Conservation (phyloP, 2,797 vertebrate species). For the Scarus forsteni region DNA sequence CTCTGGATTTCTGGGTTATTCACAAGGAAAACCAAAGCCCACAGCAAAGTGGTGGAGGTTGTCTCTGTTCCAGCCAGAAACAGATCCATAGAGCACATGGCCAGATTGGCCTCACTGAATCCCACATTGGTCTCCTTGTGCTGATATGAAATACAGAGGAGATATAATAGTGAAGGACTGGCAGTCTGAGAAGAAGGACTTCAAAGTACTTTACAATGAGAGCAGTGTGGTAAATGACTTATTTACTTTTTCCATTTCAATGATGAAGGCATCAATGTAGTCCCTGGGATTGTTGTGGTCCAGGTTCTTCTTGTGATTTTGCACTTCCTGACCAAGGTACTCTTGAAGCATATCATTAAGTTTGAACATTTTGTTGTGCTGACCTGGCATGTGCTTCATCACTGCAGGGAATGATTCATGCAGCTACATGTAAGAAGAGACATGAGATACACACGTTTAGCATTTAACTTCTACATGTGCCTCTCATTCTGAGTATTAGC, state of each 20-base stretch:
- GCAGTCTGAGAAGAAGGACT: neutral
- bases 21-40: slow-evolving; percentile 87
- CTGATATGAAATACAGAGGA: slow-evolving; percentile 34
- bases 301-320: slow-evolving; percentile 77
- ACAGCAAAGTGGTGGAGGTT: slow-evolving; percentile 84
- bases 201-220: neutral
- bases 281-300: slow-evolving; percentile 78
- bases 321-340: slow-evolving; percentile 71
- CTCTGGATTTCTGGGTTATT: slow-evolving; percentile 85
- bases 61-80: slow-evolving; percentile 89
- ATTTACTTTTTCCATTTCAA: slow-evolving; percentile 82
- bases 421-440: slow-evolving; percentile 41
- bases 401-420: slow-evolving; percentile 72
- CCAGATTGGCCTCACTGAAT: slow-evolving; percentile 84
- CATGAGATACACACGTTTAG: neutral
- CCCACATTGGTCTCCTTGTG: slow-evolving; percentile 45
- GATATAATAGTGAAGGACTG: neutral
- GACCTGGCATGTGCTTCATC: slow-evolving; percentile 77
- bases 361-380: slow-evolving; percentile 72
- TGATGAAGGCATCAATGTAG: slow-evolving; percentile 84
- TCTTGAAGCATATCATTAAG: slow-evolving; percentile 43
- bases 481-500: too few relatives aligned
- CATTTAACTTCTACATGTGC: too few relatives aligned
- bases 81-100: slow-evolving; percentile 80
- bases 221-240: neutral